A percentile compares a stretch with the other conserved stretches of the same genome.
Conservation (phyloP, 1,140 invertebrate species). For the Ylistrum balloti region DNA sequence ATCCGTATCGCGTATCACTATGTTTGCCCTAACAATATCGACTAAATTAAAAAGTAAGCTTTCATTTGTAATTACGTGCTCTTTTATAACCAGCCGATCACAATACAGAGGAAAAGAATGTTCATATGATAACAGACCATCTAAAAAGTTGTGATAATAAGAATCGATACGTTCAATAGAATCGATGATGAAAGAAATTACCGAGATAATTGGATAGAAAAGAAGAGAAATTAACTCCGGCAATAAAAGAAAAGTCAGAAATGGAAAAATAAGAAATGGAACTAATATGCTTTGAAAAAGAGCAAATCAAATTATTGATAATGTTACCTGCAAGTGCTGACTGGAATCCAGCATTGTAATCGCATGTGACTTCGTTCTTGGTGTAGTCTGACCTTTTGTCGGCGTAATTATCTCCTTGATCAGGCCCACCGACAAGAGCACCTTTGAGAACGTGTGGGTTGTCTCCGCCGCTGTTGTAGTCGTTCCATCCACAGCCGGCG, state of each 20-base stretch:
- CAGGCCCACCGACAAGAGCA: constrained; percentile 83
- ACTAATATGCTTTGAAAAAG: background rate
- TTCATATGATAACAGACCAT: no score
- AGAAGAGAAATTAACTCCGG: background rate
- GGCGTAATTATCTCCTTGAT: constrained; percentile 76
- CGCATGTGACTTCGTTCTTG: constrained; percentile 81
- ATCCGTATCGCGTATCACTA: no score
- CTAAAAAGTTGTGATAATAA: no score
- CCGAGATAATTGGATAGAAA: no score
- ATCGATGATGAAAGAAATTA: no score
- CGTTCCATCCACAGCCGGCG: constrained; percentile 55
- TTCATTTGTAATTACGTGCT: no score
- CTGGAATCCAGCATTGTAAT: constrained; percentile 83
- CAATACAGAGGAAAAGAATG: no score
- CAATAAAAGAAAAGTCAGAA: background rate
- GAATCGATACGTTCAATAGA: no score
- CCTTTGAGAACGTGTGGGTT: constrained; percentile 81
- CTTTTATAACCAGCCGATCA: no score
- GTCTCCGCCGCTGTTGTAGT: constrained; percentile 55
- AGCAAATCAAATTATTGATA: constrained; percentile 20
- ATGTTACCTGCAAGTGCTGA: constrained; percentile 66
- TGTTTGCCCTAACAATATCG: no score
- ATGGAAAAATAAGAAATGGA: background rate
- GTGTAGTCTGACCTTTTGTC: constrained; percentile 80
- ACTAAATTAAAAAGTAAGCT: no score